phyloP scores from a whole-genome alignment of 1,140 invertebrate species.

The Archivesica marissinica region DNA sequence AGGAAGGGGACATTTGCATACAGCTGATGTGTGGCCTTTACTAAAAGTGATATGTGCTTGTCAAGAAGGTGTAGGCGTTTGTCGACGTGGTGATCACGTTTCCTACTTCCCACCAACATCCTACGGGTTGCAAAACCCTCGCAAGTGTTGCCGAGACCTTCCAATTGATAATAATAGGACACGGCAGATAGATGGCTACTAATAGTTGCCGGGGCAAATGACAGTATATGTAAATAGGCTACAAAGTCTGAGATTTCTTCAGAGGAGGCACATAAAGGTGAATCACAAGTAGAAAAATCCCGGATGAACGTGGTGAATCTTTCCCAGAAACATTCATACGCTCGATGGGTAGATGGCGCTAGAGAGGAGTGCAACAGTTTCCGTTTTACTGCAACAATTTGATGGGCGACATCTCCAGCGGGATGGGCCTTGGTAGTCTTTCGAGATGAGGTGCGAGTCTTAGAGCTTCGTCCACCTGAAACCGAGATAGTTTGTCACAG shows the following conservation, averaged over 20 bases:
- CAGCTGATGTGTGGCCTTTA: not conserved
- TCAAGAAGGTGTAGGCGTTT: not conserved
- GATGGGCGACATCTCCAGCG: not conserved
- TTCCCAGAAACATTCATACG: constrained; percentile 17
- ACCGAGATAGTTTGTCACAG: constrained; percentile 32
- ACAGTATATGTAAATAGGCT: not conserved
- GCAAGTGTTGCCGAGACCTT: not conserved
- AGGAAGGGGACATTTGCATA: not conserved
- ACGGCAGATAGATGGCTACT: not conserved
- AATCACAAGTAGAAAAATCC: no score
- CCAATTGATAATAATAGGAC: not conserved
- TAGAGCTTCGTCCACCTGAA: constrained; percentile 38
- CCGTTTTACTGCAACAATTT: not conserved
- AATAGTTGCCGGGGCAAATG: not conserved
- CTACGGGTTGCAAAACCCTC: not conserved
- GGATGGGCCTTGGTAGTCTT: not conserved
- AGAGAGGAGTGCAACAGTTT: no score
- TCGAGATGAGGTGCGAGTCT: not conserved
- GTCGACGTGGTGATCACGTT: not conserved
- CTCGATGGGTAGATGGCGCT: not conserved
- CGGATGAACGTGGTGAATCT: no score
- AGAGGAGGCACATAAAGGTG: no score
- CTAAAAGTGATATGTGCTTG: not conserved
- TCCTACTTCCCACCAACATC: not conserved
- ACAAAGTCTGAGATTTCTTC: no score